Conservation (phyloP, 1,140 invertebrate genomes). For the Achroia grisella region DNA sequence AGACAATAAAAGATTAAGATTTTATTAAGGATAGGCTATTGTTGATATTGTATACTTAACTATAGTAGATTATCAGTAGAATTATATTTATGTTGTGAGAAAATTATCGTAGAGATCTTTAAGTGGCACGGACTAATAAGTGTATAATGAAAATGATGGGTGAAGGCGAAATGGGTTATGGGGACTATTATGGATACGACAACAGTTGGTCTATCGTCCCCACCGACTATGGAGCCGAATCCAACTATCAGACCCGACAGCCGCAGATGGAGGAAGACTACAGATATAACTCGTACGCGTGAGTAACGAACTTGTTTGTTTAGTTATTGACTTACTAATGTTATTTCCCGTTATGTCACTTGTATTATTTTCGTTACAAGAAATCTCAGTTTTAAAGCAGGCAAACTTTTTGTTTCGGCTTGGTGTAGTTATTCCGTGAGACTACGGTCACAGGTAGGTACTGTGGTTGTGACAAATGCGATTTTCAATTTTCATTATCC, state of each 20-base stretch:
- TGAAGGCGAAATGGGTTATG: slow-evolving; percentile 63
- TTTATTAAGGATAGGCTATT: slow-evolving; percentile 7
- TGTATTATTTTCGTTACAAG: too few species aligned
- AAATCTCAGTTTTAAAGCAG: not conserved
- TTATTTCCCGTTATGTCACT: too few species aligned
- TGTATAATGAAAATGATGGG: slow-evolving; percentile 72
- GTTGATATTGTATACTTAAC: not conserved
- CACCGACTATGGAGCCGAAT: slow-evolving; percentile 75
- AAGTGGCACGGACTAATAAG: slow-evolving; percentile 6
- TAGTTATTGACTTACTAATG: too few species aligned
- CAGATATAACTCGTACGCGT: slow-evolving; percentile 66
- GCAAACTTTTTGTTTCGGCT: not conserved
- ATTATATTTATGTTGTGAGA: slow-evolving; percentile 2
- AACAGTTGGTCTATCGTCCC: slow-evolving; percentile 80
- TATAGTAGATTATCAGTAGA: slow-evolving; percentile 11
- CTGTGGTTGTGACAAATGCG: too few species aligned
- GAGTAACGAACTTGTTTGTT: slow-evolving; percentile 21
- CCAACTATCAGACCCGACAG: slow-evolving; percentile 48
- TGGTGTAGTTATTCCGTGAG: not conserved
- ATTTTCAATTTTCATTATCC: too few species aligned
- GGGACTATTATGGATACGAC: slow-evolving; percentile 78
- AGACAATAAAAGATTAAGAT: slow-evolving; percentile 8
- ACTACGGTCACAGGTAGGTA: too few species aligned
- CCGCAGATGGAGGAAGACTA: slow-evolving; percentile 75
- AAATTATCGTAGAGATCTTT: not conserved